These are phyloP conservation scores for Psophia crepitans DNA, from an alignment of 2,113 vertebrate species.

Conservation along the genomic window DNA sequence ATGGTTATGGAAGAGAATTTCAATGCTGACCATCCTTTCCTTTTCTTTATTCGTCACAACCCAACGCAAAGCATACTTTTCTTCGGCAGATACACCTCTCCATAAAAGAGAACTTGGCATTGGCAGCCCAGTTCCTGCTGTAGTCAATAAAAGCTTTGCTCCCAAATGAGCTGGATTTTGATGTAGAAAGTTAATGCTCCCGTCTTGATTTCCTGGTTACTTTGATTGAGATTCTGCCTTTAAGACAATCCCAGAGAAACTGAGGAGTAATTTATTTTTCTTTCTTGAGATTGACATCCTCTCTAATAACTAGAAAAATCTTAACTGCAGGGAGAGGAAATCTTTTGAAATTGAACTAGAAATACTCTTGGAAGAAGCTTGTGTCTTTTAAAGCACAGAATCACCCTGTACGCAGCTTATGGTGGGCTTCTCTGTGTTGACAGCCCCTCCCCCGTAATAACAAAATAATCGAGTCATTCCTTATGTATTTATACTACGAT, in stretches of 20 bases:
- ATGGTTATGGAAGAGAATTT: slow-evolving; percentile 78
- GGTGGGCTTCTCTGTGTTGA: not conserved
- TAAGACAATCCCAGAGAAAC: not conserved
- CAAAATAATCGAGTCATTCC: not conserved
- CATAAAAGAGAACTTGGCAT: not conserved
- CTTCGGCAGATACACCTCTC: slow-evolving; percentile 78
- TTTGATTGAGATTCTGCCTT: not conserved
- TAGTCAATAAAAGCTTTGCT: not conserved
- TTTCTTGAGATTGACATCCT: not conserved
- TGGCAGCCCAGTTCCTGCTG: not conserved
- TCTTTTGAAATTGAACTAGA: not conserved
- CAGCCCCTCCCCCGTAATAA: not conserved
- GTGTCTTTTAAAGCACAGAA: not conserved
- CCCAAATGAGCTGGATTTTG: not conserved
- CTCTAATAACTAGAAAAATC: not conserved
- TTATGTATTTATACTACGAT: not conserved
- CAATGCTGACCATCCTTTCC: slow-evolving; percentile 86
- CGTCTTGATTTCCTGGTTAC: not conserved
- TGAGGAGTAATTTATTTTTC: not conserved
- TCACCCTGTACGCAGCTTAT: not conserved
- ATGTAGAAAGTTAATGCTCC: not conserved
- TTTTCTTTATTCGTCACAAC: slow-evolving; percentile 90
- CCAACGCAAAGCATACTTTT: slow-evolving; percentile 81
- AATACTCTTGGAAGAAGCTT: not conserved
- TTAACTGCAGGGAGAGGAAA: not conserved